phyloP scores from a whole-genome alignment of 2,797 vertebrate genomes.

The Macrochelys suwanniensis region DNA sequence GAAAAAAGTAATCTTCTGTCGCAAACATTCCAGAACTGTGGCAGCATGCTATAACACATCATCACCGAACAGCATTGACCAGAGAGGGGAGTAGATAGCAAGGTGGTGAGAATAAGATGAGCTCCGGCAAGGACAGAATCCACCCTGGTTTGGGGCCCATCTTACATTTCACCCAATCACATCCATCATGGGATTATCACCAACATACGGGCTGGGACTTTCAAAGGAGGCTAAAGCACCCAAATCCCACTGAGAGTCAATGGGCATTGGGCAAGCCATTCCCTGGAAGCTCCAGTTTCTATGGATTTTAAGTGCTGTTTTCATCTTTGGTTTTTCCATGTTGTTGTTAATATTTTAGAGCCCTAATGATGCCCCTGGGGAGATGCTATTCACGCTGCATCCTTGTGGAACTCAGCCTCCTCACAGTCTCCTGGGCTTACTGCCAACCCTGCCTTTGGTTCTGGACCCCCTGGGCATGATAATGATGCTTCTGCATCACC shows the following conservation, averaged over 20 bases:
- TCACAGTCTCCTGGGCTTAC: neutral
- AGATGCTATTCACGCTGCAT: neutral
- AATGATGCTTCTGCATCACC: neutral
- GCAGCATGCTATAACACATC: neutral
- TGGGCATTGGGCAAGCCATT: neutral
- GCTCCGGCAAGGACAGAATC: neutral
- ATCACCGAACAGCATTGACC: fast-evolving
- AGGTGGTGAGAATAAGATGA: neutral
- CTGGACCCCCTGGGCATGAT: neutral
- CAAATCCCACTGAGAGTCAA: neutral
- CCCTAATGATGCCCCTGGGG: neutral
- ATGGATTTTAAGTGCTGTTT: neutral
- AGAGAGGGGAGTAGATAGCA: fast-evolving
- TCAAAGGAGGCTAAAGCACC: neutral
- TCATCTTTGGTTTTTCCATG: neutral
- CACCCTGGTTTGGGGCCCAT: neutral
- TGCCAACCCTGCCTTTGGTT: neutral
- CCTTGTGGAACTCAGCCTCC: neutral
- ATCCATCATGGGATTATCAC: neutral
- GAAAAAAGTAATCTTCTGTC: constrained; percentile 22
- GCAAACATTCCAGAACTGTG: constrained; percentile 14
- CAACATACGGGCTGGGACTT: neutral
- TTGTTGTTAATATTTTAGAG: neutral
- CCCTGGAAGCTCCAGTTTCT: neutral
- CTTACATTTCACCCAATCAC: neutral